Evolutionary conservation across 2,113 vertebrate genomes (phyloP).

Genomic region (Mus spicilegus): DNA sequence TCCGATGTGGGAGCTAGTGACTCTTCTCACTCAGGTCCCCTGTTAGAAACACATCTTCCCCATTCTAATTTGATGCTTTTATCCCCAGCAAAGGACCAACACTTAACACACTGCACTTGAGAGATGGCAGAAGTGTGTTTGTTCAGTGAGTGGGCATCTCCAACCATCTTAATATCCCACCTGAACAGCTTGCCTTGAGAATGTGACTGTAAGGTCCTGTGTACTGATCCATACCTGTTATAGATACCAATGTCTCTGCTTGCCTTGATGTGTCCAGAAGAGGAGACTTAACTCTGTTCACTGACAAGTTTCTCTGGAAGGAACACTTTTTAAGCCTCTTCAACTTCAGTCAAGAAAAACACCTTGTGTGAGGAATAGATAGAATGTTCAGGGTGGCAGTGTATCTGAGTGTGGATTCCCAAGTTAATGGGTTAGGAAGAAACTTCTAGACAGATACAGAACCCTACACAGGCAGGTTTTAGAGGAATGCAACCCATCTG

Average conservation of each 20-base stretch:
- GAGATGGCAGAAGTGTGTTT: background rate
- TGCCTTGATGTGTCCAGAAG: background rate
- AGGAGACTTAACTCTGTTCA: background rate
- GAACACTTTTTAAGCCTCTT: constrained; percentile 6
- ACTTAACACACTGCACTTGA: background rate
- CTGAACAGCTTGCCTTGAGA: background rate
- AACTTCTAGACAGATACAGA: background rate
- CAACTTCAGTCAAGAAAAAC: background rate
- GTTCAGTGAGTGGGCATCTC: background rate
- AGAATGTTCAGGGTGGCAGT: too few relatives aligned
- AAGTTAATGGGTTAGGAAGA: background rate
- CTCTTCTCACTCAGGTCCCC: background rate
- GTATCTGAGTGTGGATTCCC: background rate
- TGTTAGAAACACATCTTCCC: background rate
- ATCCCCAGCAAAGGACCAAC: background rate
- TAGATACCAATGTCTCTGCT: background rate
- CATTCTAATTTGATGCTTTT: background rate
- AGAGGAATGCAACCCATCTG: background rate
- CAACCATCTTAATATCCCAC: background rate
- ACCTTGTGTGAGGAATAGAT: background rate
- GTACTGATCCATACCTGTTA: background rate
- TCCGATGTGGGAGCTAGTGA: background rate
- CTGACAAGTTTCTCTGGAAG: background rate
- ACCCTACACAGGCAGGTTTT: background rate
- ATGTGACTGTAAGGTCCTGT: background rate